Conservation (phyloP, 2,797 vertebrate genomes). For the Pygocentrus nattereri region DNA sequence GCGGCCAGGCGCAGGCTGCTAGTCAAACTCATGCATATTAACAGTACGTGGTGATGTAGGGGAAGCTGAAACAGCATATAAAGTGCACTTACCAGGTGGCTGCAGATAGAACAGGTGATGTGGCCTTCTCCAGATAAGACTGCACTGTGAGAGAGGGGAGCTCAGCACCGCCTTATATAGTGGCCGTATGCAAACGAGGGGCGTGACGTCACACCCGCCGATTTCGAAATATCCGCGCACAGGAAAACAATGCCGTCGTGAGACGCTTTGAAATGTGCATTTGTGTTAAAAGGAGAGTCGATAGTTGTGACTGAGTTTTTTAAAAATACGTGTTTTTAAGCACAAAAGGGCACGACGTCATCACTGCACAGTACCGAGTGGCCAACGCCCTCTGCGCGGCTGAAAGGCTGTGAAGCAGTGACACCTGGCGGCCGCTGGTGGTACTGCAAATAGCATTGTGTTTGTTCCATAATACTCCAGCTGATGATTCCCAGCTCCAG, state of each 20-base stretch:
- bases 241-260: neutral
- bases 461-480: too few relatives aligned
- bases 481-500: too few relatives aligned
- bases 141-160: neutral
- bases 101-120: neutral
- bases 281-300: neutral
- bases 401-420: neutral
- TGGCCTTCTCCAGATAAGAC: neutral
- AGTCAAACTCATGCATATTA: too few relatives aligned
- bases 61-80: neutral
- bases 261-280: too few relatives aligned
- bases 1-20: too few relatives aligned
- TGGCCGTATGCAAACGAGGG: constrained; percentile 36
- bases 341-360: neutral
- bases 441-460: neutral
- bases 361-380: neutral
- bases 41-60: neutral
- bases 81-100: constrained; percentile 20
- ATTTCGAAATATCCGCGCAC: neutral
- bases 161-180: constrained; percentile 21
- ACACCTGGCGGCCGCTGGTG: neutral
- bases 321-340: neutral
- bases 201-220: constrained; percentile 6
- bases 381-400: constrained; percentile 1
- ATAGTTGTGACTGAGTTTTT: neutral